Percentiles rank a stretch among this genome's conserved stretches.
phyloP scores from a whole-genome alignment of 2,888 invertebrate species.

The Beris morrisii region DNA sequence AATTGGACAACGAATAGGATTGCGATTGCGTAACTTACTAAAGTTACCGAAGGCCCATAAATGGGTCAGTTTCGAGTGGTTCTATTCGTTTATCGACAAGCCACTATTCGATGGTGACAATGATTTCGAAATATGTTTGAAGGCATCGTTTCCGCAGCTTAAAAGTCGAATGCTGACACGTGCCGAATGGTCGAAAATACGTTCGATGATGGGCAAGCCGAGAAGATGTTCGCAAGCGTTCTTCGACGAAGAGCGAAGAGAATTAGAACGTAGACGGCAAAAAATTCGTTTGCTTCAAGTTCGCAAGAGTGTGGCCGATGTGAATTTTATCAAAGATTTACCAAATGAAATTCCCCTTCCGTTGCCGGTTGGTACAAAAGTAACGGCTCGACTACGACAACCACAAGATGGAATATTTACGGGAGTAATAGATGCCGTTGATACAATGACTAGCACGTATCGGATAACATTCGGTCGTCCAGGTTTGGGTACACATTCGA shows the following conservation, averaged over 20 bases:
- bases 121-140: slow-evolving; percentile 91
- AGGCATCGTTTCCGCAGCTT: slow-evolving; percentile 91
- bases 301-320: slow-evolving; percentile 74
- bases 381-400: slow-evolving; percentile 83
- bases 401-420: slow-evolving; percentile 96
- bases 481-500: slow-evolving; percentile 91
- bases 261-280: slow-evolving; percentile 85
- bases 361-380: slow-evolving; percentile 92
- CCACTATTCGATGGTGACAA: slow-evolving; percentile 94
- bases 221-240: slow-evolving; percentile 92
- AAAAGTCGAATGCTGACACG: slow-evolving; percentile 81
- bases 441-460: slow-evolving; percentile 92
- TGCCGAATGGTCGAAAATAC: slow-evolving; percentile 93
- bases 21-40: slow-evolving; percentile 85
- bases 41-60: slow-evolving; percentile 98
- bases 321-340: slow-evolving; percentile 80
- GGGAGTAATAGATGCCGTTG: slow-evolving; percentile 92
- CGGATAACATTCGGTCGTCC: slow-evolving; percentile 91
- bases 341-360: slow-evolving; percentile 94
- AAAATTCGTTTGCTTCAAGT: slow-evolving; percentile 93
- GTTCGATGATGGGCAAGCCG: slow-evolving; percentile 96
- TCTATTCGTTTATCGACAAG: slow-evolving; percentile 97
- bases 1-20: slow-evolving; percentile 86
- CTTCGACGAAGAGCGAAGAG: slow-evolving; percentile 91
- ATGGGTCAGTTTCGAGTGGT: slow-evolving; percentile 99